Evolutionary conservation across 2,797 vertebrate species (phyloP).

Genomic region (Poeciliopsis presidionis): DNA sequence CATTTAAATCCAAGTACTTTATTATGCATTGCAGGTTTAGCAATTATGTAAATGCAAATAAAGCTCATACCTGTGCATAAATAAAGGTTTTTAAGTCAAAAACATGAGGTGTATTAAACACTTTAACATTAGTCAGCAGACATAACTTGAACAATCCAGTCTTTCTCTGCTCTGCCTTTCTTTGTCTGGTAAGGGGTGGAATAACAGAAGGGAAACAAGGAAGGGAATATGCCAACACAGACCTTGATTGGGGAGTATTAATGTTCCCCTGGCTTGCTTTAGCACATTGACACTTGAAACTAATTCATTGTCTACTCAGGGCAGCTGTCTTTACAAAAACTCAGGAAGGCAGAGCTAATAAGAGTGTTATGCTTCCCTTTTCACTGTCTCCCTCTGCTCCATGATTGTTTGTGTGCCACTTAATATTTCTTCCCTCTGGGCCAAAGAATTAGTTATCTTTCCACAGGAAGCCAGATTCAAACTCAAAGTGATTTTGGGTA

Average conservation of each 20-base stretch:
- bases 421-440: slow-evolving; percentile 63
- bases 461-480: slow-evolving; percentile 63
- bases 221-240: slow-evolving; percentile 70
- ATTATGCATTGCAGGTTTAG: not conserved
- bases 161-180: slow-evolving; percentile 34
- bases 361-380: slow-evolving; percentile 61
- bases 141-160: slow-evolving; percentile 23
- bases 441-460: slow-evolving; percentile 62
- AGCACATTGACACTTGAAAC: slow-evolving; percentile 78
- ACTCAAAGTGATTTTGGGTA: slow-evolving; percentile 64
- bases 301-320: slow-evolving; percentile 77
- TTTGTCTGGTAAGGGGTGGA: slow-evolving; percentile 51
- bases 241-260: slow-evolving; percentile 78
- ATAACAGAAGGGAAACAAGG: slow-evolving; percentile 65
- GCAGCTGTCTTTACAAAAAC: slow-evolving; percentile 75
- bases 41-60: slow-evolving; percentile 1
- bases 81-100: slow-evolving; percentile 1
- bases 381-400: slow-evolving; percentile 49
- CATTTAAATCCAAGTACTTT: not conserved
- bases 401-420: slow-evolving; percentile 60
- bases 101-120: slow-evolving; percentile 8
- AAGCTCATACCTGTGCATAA: slow-evolving; percentile 1
- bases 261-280: slow-evolving; percentile 75
- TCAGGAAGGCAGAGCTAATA: slow-evolving; percentile 77
- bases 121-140: slow-evolving; percentile 7